These are phyloP conservation scores for Drosophila grimshawi DNA, from an alignment of 1,140 invertebrate species.

Conservation along the genomic window DNA sequence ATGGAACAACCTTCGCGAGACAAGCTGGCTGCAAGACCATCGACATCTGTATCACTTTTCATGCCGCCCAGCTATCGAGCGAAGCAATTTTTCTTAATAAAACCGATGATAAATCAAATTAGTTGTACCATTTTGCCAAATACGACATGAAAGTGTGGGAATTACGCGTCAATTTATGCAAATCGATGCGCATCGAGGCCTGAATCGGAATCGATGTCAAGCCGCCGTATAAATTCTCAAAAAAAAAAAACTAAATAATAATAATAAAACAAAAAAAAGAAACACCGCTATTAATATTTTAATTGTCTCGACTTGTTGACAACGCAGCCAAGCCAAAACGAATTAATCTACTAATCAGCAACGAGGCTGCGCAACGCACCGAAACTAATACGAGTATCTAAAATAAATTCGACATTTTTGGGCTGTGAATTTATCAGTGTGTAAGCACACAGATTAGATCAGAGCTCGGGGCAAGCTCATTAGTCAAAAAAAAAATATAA, in stretches of 20 bases:
- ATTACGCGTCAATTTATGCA: conserved; percentile 76
- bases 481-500: conserved; percentile 57
- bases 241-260: conserved; percentile 16
- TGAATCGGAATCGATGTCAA: conserved; percentile 28
- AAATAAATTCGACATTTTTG: conserved; percentile 20
- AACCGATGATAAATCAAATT: conserved; percentile 74
- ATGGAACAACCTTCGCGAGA: conserved; percentile 16
- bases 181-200: conserved; percentile 46
- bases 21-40: not conserved
- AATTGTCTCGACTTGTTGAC: conserved; percentile 76
- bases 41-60: conserved; percentile 45
- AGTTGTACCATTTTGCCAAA: conserved; percentile 75
- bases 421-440: conserved; percentile 29
- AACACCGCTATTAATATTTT: conserved; percentile 69
- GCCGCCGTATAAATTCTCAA: conserved; percentile 36
- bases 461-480: conserved; percentile 38
- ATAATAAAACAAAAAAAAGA: conserved; percentile 5
- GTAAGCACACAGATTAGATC: conserved; percentile 36
- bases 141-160: conserved; percentile 78
- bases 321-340: conserved; percentile 44
- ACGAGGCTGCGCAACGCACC: conserved; percentile 61
- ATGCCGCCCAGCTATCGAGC: conserved; percentile 15
- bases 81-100: conserved; percentile 70
- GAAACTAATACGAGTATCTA: conserved; percentile 8
- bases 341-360: conserved; percentile 76